Conservation (phyloP, 2,797 vertebrate species). For the Sebastes oblongus region DNA sequence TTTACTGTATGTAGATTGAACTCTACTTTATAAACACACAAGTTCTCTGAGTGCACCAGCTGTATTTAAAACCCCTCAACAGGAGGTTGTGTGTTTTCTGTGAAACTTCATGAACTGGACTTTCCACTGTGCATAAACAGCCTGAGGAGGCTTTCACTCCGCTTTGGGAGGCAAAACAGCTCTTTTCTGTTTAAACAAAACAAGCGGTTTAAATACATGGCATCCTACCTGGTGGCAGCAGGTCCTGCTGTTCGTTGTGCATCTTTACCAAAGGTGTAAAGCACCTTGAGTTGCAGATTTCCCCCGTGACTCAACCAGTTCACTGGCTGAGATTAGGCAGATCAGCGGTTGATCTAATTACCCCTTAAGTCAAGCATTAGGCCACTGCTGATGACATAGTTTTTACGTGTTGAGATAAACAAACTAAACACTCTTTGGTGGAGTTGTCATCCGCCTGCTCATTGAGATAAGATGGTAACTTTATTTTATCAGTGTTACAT, state of each 20-base stretch:
- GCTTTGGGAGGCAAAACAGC: not conserved
- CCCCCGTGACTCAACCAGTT: not conserved
- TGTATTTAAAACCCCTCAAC: slow-evolving; percentile 38
- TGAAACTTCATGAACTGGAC: slow-evolving; percentile 10
- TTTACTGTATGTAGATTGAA: not conserved
- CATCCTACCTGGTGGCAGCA: not conserved
- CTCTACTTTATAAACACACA: not conserved
- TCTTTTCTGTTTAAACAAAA: not conserved
- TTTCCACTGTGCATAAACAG: not conserved
- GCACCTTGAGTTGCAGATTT: not conserved
- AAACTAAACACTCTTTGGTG: not conserved
- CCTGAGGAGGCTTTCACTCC: not conserved
- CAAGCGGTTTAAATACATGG: not conserved
- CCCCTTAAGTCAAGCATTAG: slow-evolving; percentile 9
- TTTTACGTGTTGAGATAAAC: slow-evolving; percentile 5
- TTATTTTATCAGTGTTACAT: not conserved
- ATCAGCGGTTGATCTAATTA: slow-evolving; percentile 63
- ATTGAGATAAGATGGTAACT: not conserved
- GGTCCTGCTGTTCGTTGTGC: not conserved
- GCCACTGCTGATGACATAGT: slow-evolving; percentile 2
- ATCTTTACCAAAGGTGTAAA: not conserved
- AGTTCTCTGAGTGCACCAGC: slow-evolving; percentile 40
- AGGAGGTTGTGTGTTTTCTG: not conserved
- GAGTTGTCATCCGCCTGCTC: not conserved
- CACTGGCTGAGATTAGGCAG: slow-evolving; percentile 36